These are phyloP conservation scores for Schizotus pectinicornis DNA, from an alignment of 2,888 invertebrate species.

Conservation along the genomic window DNA sequence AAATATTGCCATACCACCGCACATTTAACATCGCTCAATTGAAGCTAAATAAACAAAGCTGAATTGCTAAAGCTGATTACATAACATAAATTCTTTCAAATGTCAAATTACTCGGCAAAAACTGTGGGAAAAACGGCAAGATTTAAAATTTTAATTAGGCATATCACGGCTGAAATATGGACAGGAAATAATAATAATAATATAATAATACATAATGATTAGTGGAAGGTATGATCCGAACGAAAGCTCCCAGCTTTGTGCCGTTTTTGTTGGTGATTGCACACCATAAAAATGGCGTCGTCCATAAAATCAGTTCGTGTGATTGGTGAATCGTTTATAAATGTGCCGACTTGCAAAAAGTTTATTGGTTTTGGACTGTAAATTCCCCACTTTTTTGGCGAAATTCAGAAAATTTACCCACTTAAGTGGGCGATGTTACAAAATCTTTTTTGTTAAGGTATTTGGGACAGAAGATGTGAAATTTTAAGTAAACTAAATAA, in stretches of 20 bases:
- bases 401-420: not conserved
- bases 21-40: no score
- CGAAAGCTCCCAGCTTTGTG: not conserved
- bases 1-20: not conserved
- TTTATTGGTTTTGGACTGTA: no score
- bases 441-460: conserved; percentile 4
- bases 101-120: conserved; percentile 7
- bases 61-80: not conserved
- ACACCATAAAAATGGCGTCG: not conserved
- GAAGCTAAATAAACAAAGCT: conserved; percentile 1
- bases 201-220: not conserved
- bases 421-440: conserved; percentile 6
- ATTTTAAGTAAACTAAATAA: conserved; percentile 7
- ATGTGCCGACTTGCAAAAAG: no score
- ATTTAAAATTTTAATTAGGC: not conserved
- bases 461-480: conserved; percentile 5
- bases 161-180: no score
- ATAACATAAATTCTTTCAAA: conserved; percentile 8
- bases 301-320: not conserved
- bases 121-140: not conserved
- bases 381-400: not conserved
- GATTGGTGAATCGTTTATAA: no score
- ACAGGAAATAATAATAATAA: not conserved
- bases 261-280: not conserved
- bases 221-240: not conserved